phyloP scores from a whole-genome alignment of 2,797 vertebrate species.

The Hyperoplus immaculatus region DNA sequence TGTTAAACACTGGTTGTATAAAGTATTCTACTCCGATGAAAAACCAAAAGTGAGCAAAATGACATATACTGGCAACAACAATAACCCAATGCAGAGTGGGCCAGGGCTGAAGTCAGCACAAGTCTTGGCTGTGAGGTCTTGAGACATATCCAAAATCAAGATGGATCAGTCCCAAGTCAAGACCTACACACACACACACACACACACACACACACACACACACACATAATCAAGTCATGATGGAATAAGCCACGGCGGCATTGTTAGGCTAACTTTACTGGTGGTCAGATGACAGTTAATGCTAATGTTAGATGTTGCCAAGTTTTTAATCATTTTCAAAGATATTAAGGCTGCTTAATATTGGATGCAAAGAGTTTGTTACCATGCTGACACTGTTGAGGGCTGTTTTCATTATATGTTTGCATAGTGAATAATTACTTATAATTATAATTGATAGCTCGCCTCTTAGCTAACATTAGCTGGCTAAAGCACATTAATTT shows the following conservation, averaged over 20 bases:
- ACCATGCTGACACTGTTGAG: background rate
- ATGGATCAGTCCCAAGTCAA: no score
- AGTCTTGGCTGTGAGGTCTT: no score
- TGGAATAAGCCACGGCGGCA: background rate
- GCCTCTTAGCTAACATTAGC: background rate
- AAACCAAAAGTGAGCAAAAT: background rate
- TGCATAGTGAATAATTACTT: constrained; percentile 1
- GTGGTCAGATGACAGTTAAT: background rate
- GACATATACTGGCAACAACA: no score
- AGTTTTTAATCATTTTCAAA: constrained; percentile 1
- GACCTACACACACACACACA: no score
- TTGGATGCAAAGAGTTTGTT: background rate
- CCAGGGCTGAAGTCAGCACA: no score
- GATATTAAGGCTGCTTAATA: background rate
- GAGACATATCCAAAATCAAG: no score
- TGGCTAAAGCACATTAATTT: no score
- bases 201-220: no score
- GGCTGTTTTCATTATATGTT: background rate
- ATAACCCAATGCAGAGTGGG: no score
- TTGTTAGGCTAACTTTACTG: background rate
- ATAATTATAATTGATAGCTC: no score
- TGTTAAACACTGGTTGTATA: background rate
- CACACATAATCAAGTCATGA: background rate
- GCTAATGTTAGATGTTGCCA: background rate
- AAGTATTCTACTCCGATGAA: background rate